Conservation (phyloP, 2,888 invertebrate species). For the Euzophera pinguis region DNA sequence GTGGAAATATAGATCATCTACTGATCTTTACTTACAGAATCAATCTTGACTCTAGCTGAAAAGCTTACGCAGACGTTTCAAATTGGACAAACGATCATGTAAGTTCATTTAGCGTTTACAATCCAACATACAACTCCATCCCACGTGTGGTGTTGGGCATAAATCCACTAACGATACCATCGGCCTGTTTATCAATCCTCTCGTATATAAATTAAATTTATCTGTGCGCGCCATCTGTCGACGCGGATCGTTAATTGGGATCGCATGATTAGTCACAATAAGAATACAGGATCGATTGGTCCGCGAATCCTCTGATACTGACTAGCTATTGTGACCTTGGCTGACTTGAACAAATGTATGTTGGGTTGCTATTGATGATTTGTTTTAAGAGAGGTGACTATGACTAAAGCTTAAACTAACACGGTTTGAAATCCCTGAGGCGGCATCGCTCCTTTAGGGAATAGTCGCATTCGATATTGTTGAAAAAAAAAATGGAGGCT, state of each 20-base stretch:
- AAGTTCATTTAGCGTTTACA: neutral
- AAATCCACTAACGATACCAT: conserved; percentile 45
- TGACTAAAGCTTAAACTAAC: no score
- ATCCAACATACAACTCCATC: conserved; percentile 24
- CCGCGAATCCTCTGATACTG: neutral
- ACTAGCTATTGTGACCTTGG: neutral
- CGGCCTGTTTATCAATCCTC: conserved; percentile 44
- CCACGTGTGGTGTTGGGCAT: conserved; percentile 33
- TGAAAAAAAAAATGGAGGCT: no score
- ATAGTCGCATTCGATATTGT: no score
- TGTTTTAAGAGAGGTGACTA: no score
- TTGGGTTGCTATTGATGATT: neutral
- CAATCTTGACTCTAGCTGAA: no score
- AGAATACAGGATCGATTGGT: conserved; percentile 16
- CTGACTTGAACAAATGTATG: neutral
- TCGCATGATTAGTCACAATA: conserved; percentile 42
- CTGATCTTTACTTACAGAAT: no score
- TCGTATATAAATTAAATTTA: conserved; percentile 41
- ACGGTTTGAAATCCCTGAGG: no score
- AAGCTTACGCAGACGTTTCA: no score
- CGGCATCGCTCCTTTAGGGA: no score
- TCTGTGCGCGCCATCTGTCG: conserved; percentile 29
- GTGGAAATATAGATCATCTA: no score
- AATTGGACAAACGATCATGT: neutral
- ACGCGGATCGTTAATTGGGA: conserved; percentile 33